These are phyloP conservation scores for Syrrhaptes paradoxus DNA, from an alignment of 2,113 vertebrate species.

Conservation along the genomic window DNA sequence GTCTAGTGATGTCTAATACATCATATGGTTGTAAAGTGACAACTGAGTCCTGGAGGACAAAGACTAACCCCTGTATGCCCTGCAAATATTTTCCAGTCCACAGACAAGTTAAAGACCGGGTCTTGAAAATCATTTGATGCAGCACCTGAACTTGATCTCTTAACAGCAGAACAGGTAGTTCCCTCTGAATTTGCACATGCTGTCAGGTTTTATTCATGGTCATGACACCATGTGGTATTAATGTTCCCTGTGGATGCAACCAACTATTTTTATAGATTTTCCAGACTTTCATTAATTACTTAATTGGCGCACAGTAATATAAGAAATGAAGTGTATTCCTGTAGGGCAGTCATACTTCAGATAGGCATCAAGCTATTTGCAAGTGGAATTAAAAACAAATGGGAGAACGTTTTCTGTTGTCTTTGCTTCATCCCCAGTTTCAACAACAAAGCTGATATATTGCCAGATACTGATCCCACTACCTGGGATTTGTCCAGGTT, in stretches of 20 bases:
- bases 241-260: background rate
- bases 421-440: background rate
- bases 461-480: conserved; percentile 15
- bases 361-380: background rate
- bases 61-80: background rate
- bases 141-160: background rate
- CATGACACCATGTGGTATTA: background rate
- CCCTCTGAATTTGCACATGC: background rate
- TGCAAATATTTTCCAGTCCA: conserved; percentile 7
- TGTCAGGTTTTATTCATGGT: conserved; percentile 36
- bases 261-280: conserved; percentile 17
- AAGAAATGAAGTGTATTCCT: conserved; percentile 6
- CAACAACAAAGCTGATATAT: conserved; percentile 7
- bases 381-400: background rate
- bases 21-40: conserved; percentile 7
- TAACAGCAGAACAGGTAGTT: background rate
- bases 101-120: background rate
- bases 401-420: background rate
- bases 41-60: background rate
- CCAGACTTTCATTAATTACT: conserved; percentile 24
- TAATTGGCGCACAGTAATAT: background rate
- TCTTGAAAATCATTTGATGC: background rate
- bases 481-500: conserved; percentile 27
- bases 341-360: background rate
- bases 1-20: background rate